Evolutionary conservation across 2,888 invertebrate genomes (phyloP), one percentile per base, ranked within the genome.

Genomic region (Pachymerium ferrugineum): DNA sequence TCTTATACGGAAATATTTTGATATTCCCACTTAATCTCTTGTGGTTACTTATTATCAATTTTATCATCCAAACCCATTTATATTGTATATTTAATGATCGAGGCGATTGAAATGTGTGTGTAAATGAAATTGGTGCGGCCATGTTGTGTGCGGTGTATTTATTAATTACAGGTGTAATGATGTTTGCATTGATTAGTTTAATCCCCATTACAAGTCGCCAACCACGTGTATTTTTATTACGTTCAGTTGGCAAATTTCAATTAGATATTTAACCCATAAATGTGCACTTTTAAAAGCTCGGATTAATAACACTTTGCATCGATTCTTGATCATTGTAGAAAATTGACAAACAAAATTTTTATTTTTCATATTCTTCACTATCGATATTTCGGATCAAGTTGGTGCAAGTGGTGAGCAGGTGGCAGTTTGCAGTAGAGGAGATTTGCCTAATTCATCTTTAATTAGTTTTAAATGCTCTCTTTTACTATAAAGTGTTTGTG

Each of bases 121-220:
- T 28, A 25, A 62, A 62, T 62, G 62, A 62, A 62, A 62, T 25
- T 62, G 62, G 62, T 28, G 62, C 62, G 62, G 62, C 62, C 62
- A 28, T 62, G 62, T 62, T 25, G 62, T 25, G 62, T 62, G 16
- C 25, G 14, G 38, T 10, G 28, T 62, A 62, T 62, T 62, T 62
- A 62, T 62, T 62, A 62, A 62, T 62, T 62, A 62, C 62, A 62
- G 62, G 62, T 62, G 62, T 62, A 62, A 62, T 62, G 62, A 62
- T 62, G 62, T 28, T 62, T 62, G 25, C 62, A 62, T 62, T 62
- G 62, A 62, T 62, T 62, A 62, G 62, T 62, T 62, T 62, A 62
- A 62, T 62, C 62, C 62, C 62, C 28, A 62, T 62, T 62, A 62
- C 62, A 62, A 62, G 62, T 62, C 28, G 62, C 62, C 28, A 8